Base-by-base conservation (phyloP, 2,888 invertebrate species). In the Gerosis bhagava region DNA sequence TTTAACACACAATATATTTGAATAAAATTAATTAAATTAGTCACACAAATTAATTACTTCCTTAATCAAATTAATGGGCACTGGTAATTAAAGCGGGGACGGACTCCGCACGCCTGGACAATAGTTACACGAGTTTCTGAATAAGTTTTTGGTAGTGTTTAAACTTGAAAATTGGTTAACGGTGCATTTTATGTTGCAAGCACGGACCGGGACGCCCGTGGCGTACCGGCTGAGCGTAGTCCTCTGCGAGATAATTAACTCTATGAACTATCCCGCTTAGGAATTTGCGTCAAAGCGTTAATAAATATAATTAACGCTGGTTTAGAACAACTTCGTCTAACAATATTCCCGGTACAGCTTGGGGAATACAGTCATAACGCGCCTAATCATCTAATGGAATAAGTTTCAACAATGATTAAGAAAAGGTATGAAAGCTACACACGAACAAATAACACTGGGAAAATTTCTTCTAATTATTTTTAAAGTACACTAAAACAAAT, bases 71-170 rank as follows among this genome's bases (percentile, higher is more conserved):
- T 41, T 42, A 19, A n/a, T n/a, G n/a, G n/a, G n/a, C n/a, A n/a
- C n/a, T n/a, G n/a, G n/a, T n/a, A 42, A 42, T 42, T 24, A 42
- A 24, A 24, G 22, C 4, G 7, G 12, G 7, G 8, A 16, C 24
- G 11, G n/a, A n/a, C n/a, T n/a, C n/a, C n/a, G n/a, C n/a, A 19
- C 10, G 22, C n/a, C 37, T 62, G 74, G 65, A 74, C 74, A 76
- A 78, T 73, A 83, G 84, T 87, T 86, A 81, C 83, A 83, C 77
- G 80, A 84, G 83, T 81, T 80, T 67, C 73, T 71, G 67, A 83
- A 83, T 83, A 81, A 81, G 83, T 83, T 84, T 87, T 71, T 65
- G 56, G 56, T n/a, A 70, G 77, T 72, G 81, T 76, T 84, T 77
- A 78, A 84, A 86, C 73, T 87, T 83, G 56, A 70, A 65, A 67